These are phyloP conservation scores for Spodoptera frugiperda DNA, from an alignment of 1,140 invertebrate species.

Conservation along the genomic window DNA sequence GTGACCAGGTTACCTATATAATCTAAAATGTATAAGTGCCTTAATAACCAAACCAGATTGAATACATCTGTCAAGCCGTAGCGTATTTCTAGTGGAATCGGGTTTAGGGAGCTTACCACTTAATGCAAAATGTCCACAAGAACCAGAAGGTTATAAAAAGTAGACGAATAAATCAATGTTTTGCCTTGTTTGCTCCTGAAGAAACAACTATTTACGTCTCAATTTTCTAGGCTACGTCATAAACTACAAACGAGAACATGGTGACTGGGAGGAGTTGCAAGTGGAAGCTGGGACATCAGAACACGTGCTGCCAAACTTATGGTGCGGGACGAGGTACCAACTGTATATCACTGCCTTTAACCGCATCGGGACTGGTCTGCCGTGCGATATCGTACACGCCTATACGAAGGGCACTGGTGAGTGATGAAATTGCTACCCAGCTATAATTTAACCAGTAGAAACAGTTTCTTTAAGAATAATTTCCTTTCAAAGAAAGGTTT, in stretches of 20 bases:
- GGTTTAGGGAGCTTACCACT: too few species aligned
- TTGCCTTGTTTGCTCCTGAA: too few species aligned
- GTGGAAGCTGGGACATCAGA: slow-evolving; percentile 92
- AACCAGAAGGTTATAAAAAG: too few species aligned
- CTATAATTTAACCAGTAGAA: too few species aligned
- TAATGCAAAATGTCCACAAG: too few species aligned
- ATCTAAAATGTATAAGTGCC: too few species aligned
- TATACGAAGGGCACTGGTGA: slow-evolving; percentile 93
- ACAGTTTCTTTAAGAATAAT: too few species aligned
- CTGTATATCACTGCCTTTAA: slow-evolving; percentile 96
- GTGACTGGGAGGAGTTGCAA: slow-evolving; percentile 95
- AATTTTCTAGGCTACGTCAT: slow-evolving; percentile 90
- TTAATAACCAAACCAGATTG: too few species aligned
- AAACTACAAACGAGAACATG: slow-evolving; percentile 95
- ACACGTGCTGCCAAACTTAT: slow-evolving; percentile 92
- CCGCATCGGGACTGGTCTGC: slow-evolving; percentile 94
- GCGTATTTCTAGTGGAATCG: too few species aligned
- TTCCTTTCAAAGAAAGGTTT: too few species aligned
- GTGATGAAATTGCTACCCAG: slow-evolving; percentile 23
- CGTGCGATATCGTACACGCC: slow-evolving; percentile 94
- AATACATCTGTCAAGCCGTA: too few species aligned
- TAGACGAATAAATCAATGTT: too few species aligned
- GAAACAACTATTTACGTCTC: neutral
- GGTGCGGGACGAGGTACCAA: slow-evolving; percentile 95
- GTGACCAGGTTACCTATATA: neutral